These are phyloP conservation scores for Sebastes jordani DNA, from an alignment of 2,797 vertebrate genomes.

Conservation along the genomic window DNA sequence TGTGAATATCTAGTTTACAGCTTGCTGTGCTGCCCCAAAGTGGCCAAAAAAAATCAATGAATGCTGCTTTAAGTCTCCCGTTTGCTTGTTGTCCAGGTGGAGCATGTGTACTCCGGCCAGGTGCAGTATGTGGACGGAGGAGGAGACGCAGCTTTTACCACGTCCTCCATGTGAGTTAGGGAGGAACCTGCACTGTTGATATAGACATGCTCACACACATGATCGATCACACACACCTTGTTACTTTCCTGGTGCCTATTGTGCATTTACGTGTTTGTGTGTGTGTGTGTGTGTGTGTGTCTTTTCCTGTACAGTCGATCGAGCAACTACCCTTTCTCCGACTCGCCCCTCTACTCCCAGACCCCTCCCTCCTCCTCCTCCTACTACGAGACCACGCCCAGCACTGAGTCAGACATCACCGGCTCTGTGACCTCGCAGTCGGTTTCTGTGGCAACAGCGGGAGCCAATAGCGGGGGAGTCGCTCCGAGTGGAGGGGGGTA, in stretches of 20 bases:
- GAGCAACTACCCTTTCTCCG: constrained; percentile 86
- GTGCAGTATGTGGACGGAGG: constrained; percentile 91
- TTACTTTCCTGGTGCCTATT: background rate
- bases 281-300: background rate
- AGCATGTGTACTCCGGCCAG: constrained; percentile 89
- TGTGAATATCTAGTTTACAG: background rate
- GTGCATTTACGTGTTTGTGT: background rate
- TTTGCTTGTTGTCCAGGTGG: constrained; percentile 74
- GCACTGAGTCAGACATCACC: constrained; percentile 86
- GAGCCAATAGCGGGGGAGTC: constrained; percentile 52
- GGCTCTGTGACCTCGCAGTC: constrained; percentile 85
- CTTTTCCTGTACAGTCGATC: constrained; percentile 82
- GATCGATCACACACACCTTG: background rate
- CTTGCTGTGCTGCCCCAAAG: background rate
- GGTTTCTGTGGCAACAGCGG: constrained; percentile 75
- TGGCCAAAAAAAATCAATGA: background rate
- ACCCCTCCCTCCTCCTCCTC: constrained; percentile 78
- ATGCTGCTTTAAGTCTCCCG: background rate
- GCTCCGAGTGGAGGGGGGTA: constrained; percentile 77
- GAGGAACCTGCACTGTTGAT: background rate
- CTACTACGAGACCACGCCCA: constrained; percentile 87
- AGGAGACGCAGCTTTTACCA: constrained; percentile 80
- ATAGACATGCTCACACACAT: background rate
- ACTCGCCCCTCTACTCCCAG: constrained; percentile 88
- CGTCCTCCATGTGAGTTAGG: constrained; percentile 85